phyloP scores from a whole-genome alignment of 2,113 vertebrate species.

The Silurus meridionalis region DNA sequence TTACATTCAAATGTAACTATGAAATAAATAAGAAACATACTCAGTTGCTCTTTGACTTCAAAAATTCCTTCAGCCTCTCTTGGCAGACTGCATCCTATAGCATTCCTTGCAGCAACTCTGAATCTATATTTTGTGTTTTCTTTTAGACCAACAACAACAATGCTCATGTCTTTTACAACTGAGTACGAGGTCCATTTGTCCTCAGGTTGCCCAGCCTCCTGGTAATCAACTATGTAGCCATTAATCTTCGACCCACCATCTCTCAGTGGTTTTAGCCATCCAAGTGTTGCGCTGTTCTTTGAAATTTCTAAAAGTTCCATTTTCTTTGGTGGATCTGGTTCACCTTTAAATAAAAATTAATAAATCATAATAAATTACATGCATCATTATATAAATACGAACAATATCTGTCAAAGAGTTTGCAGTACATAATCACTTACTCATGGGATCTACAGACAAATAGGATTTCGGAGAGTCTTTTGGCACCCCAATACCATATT shows the following conservation, averaged over 20 bases:
- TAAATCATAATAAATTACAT: neutral
- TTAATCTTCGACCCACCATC: conserved; percentile 96
- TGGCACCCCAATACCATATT: conserved; percentile 92
- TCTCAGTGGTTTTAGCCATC: conserved; percentile 90
- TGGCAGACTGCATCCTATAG: conserved; percentile 87
- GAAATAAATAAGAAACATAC: conserved; percentile 73
- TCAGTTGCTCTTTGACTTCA: conserved; percentile 96
- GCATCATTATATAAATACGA: neutral
- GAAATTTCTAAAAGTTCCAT: conserved; percentile 93
- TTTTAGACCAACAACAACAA: conserved; percentile 92
- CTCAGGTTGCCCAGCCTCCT: conserved; percentile 81
- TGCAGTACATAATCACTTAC: conserved; percentile 74
- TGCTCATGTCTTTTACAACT: conserved; percentile 91
- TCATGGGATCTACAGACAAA: conserved; percentile 88
- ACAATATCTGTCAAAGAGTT: neutral
- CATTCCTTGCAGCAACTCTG: conserved; percentile 92
- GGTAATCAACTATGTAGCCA: conserved; percentile 92
- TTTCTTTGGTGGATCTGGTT: conserved; percentile 95
- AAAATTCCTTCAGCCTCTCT: conserved; percentile 90
- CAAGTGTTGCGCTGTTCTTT: conserved; percentile 88
- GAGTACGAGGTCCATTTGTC: conserved; percentile 95
- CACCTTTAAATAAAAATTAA: conserved; percentile 72
- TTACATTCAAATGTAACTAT: neutral
- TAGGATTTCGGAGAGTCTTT: conserved; percentile 87
- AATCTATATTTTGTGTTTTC: conserved; percentile 95